Percentiles rank a stretch among this genome's conserved stretches.
These are phyloP conservation scores for Phytoseiulus persimilis DNA, from an alignment of 2,888 invertebrate genomes.

Conservation along the genomic window DNA sequence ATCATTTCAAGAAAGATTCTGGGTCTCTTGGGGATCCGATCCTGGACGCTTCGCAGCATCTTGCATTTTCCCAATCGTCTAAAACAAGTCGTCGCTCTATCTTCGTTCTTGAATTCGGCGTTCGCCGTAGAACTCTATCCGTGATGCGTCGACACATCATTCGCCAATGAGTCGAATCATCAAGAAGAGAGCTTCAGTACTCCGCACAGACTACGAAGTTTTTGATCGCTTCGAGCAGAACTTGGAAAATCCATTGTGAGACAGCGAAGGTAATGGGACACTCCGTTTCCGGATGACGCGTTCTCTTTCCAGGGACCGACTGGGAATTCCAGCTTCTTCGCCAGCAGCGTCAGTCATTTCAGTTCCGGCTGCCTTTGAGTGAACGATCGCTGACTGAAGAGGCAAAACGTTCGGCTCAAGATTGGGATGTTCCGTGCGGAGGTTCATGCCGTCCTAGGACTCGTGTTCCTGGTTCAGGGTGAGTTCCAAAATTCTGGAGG, in stretches of 20 bases:
- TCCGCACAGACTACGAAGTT: not conserved
- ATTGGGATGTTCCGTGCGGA: not conserved
- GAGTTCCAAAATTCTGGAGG: not conserved
- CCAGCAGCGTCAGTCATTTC: not conserved
- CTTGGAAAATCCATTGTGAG: not conserved
- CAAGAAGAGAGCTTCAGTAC: not conserved
- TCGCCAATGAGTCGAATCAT: no score
- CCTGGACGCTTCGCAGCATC: no score
- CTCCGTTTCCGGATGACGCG: not conserved
- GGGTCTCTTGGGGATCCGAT: no score
- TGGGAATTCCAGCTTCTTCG: not conserved
- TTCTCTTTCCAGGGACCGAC: conserved; percentile 5
- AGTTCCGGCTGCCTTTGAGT: not conserved
- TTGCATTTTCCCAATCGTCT: no score
- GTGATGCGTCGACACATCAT: no score
- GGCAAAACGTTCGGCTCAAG: not conserved
- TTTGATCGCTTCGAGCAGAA: not conserved
- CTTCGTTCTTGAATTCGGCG: no score
- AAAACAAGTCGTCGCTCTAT: no score
- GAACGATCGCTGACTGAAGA: not conserved
- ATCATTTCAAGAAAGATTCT: no score
- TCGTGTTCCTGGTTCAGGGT: not conserved
- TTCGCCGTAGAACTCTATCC: no score
- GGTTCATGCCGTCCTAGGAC: not conserved
- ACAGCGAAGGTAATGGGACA: not conserved